Evolutionary conservation across 2,888 invertebrate genomes (phyloP).

Genomic region (Drosophila mettleri): DNA sequence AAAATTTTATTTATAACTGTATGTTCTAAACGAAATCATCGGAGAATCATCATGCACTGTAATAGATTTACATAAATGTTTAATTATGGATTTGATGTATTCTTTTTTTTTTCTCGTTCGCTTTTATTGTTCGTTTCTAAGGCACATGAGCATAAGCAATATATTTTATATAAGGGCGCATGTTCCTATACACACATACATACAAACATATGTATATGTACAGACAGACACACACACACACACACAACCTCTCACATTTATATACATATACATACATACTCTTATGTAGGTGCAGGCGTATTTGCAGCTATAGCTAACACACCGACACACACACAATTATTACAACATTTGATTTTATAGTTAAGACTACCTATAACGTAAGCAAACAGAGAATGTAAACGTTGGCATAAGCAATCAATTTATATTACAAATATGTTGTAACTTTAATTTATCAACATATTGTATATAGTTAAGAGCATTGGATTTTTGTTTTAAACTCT

Average conservation of each 20-base stretch:
- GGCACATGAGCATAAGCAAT: slow-evolving; percentile 9
- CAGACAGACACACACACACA: background rate
- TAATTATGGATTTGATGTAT: slow-evolving; percentile 7
- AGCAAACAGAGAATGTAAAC: background rate
- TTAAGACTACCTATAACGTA: background rate
- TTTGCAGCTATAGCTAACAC: slow-evolving; percentile 2
- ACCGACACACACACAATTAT: background rate
- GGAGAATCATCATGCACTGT: slow-evolving; percentile 19
- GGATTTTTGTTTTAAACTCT: slow-evolving; percentile 23
- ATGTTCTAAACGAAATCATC: slow-evolving; percentile 21
- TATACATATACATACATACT: background rate
- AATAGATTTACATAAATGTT: slow-evolving; percentile 7
- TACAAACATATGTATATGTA: slow-evolving; percentile 2
- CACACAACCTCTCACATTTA: too few relatives aligned
- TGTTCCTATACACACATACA: slow-evolving; percentile 36
- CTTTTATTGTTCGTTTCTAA: slow-evolving; percentile 5
- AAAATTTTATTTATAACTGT: slow-evolving; percentile 46
- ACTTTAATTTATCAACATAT: background rate
- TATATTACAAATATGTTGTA: background rate
- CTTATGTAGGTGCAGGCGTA: slow-evolving; percentile 1
- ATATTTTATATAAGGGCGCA: slow-evolving; percentile 19
- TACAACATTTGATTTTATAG: background rate
- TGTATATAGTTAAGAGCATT: slow-evolving; percentile 38
- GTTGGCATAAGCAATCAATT: slow-evolving; percentile 4
- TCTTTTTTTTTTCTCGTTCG: background rate